Percentiles rank a stretch among this genome's conserved stretches.
phyloP scores from a whole-genome alignment of 2,888 invertebrate genomes.

The Epirrhoe alternata region DNA sequence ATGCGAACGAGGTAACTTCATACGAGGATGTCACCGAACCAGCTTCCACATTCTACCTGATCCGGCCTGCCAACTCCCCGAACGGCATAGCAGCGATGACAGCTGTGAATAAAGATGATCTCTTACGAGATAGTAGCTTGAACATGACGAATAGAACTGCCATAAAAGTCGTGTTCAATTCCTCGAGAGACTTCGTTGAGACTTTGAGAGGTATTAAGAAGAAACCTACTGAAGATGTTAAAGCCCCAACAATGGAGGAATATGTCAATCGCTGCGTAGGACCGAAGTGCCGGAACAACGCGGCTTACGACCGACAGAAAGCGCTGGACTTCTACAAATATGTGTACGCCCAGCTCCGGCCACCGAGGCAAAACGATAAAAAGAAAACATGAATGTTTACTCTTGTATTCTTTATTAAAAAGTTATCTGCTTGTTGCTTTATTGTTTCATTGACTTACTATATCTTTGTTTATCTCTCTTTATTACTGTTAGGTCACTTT shows the following conservation, averaged over 20 bases:
- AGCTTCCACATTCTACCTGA: constrained; percentile 76
- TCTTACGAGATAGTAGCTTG: constrained; percentile 66
- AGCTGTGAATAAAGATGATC: constrained; percentile 71
- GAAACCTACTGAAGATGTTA: constrained; percentile 54
- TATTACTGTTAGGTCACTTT: neutral
- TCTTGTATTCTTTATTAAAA: constrained; percentile 39
- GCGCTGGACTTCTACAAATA: constrained; percentile 82
- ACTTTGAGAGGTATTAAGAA: constrained; percentile 69
- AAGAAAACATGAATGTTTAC: constrained; percentile 54
- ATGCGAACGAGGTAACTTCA: constrained; percentile 60
- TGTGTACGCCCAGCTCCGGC: constrained; percentile 76
- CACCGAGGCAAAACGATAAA: constrained; percentile 63
- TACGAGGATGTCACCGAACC: constrained; percentile 75
- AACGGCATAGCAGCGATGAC: constrained; percentile 72
- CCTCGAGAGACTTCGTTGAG: constrained; percentile 76
- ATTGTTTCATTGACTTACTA: constrained; percentile 40
- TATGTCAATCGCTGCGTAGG: constrained; percentile 69
- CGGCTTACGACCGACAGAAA: constrained; percentile 73
- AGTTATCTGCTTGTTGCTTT: constrained; percentile 42
- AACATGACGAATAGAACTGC: constrained; percentile 76
- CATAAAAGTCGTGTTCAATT: constrained; percentile 78
- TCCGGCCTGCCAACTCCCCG: constrained; percentile 70
- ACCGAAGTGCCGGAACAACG: constrained; percentile 66
- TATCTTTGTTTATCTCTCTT: constrained; percentile 3
- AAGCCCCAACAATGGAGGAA: constrained; percentile 58